phyloP scores from a whole-genome alignment of 1,140 invertebrate species.

The Polyergus mexicanus region DNA sequence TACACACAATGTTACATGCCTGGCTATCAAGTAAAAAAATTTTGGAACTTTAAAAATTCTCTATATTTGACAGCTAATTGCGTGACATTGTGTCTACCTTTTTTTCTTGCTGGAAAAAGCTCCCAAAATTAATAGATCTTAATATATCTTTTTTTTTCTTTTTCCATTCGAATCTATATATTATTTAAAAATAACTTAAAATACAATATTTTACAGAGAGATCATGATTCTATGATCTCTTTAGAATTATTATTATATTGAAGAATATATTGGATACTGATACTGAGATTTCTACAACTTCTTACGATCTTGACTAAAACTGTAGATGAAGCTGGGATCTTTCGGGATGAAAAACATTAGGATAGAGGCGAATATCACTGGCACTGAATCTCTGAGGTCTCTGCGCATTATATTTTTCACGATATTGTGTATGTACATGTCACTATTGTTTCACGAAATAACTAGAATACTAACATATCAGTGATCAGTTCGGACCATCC shows the following conservation, averaged over 20 bases:
- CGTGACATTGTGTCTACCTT: too few species aligned
- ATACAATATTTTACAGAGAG: too few species aligned
- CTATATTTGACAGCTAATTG: neutral
- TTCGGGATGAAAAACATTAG: constrained; percentile 93
- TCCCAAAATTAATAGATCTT: too few species aligned
- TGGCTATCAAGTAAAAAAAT: neutral
- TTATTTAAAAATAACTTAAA: too few species aligned
- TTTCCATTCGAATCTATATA: too few species aligned
- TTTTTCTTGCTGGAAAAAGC: too few species aligned
- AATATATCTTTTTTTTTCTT: too few species aligned
- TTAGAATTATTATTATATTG: too few species aligned
- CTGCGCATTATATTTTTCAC: constrained; percentile 81
- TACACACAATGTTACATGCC: too few species aligned
- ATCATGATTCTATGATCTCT: too few species aligned
- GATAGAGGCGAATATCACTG: constrained; percentile 92
- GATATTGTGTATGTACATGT: neutral
- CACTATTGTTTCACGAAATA: neutral
- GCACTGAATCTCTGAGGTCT: constrained; percentile 91
- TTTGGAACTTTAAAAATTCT: neutral
- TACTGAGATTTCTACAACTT: neutral
- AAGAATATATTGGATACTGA: too few species aligned
- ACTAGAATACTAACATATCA: constrained; percentile 80
- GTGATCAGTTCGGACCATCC: constrained; percentile 91
- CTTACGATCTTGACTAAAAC: constrained; percentile 85
- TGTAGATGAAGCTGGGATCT: constrained; percentile 89